Evolutionary conservation across 1,140 invertebrate species (phyloP), one percentile per base, ranked within the genome.

Genomic region (Watersipora subatra): DNA sequence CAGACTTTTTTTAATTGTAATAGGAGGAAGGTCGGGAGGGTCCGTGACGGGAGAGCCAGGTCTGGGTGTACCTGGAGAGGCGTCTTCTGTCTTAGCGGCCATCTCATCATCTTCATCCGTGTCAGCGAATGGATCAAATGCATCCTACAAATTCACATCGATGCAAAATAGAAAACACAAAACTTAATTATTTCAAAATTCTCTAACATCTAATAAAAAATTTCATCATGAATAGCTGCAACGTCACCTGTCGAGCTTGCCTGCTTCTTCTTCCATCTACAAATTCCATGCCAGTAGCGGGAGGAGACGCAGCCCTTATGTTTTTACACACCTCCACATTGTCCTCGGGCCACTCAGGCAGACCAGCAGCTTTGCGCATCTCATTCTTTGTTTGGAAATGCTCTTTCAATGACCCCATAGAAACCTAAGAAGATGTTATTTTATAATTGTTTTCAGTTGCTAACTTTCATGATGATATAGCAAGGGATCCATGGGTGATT

Each of bases 291-390:
- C 34, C 34, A n/a, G 34, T n/a, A 46, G 34, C 34, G n/a, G 94
- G 94, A 25, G 94, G 94, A 20, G 93, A 95, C 63, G 92, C 92
- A 1, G 95, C 89, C 73, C 93, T 82, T 92, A 98, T 97, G 57
- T 86, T 87, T 74, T 87, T 88, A 0, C 92, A 89, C 12, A 97
- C 88, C 82, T 96, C 91, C 68, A 96, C 84, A 7, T 93, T 94
- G 78, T 98, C 93, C 82, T 97, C 93, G 68, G 87, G 87, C 62
- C 88, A 79, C 25, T 86, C 86, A 46, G 87, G 81, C 64, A 97
- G 83, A 3, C 86, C 86, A 72, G 86, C 84, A 69, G 86, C 84
- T 69, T 84, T 81, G 19, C 93, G 81, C 70, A 92, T 87, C 66
- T 84, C 80, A 70, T 85, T 80, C 80, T 94, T 94, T 19, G 88